Conservation (phyloP, 2,113 vertebrate species). For the Callospermophilus lateralis region DNA sequence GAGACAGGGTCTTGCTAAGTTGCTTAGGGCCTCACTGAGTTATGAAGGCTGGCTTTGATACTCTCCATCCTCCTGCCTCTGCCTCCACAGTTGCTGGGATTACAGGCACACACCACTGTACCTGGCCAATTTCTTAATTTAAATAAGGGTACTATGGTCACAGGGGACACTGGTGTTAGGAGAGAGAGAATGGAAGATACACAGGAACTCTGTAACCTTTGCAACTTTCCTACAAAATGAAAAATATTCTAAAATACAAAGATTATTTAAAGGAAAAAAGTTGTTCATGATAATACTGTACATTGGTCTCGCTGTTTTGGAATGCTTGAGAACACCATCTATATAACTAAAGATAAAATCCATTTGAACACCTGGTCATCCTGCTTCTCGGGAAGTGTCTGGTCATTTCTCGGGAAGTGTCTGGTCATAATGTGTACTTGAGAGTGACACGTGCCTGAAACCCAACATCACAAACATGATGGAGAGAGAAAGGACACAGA, state of each 20-base stretch:
- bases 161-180: not conserved
- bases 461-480: not conserved
- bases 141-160: not conserved
- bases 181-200: accelerated
- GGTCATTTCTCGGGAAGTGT: not conserved
- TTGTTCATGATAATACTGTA: not conserved
- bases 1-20: not conserved
- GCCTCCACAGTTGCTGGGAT: not conserved
- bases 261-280: not conserved
- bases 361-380: not conserved
- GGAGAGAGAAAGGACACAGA: not conserved
- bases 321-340: not conserved
- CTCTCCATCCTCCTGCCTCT: not conserved
- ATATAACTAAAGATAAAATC: not conserved
- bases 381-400: not conserved
- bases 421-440: not conserved
- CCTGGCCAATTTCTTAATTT: not conserved
- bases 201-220: not conserved
- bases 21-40: no score
- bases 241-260: not conserved
- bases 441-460: not conserved
- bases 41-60: not conserved
- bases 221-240: not conserved
- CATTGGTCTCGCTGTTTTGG: not conserved
- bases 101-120: not conserved